phyloP scores from a whole-genome alignment of 1,140 invertebrate species.

The Euwallacea fornicatus region DNA sequence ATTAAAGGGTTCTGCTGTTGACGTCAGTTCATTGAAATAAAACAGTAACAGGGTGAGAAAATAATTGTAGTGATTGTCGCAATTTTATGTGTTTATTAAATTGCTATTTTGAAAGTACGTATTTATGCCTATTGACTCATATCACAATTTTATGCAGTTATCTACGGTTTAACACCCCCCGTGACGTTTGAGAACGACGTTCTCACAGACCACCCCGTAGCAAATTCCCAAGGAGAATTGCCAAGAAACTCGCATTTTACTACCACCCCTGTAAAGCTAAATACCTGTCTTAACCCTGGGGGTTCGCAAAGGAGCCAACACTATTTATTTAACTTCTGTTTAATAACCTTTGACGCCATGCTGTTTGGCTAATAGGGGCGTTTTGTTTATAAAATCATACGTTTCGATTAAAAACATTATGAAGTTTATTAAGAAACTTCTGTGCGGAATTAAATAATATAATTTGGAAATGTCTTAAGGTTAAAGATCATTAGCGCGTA shows the following conservation, averaged over 20 bases:
- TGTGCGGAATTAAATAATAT: neutral
- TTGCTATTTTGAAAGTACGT: too few relatives aligned
- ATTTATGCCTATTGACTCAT: too few relatives aligned
- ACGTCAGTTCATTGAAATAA: too few relatives aligned
- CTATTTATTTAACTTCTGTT: neutral
- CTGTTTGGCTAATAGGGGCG: neutral
- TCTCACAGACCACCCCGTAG: neutral
- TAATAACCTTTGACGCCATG: conserved; percentile 1
- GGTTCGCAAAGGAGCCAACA: neutral
- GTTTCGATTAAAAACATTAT: neutral
- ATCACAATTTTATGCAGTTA: too few relatives aligned
- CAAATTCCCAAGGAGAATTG: conserved; percentile 6
- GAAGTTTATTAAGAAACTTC: neutral
- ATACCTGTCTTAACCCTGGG: neutral
- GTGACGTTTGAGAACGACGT: too few relatives aligned
- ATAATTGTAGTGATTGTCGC: too few relatives aligned
- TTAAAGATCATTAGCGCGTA: neutral
- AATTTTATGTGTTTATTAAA: too few relatives aligned
- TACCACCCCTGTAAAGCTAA: neutral
- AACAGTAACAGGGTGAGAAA: too few relatives aligned
- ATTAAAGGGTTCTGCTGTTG: too few relatives aligned
- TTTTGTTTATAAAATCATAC: conserved; percentile 8
- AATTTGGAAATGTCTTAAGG: neutral
- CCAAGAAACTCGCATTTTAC: conserved; percentile 7
- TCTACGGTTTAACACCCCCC: too few relatives aligned